A percentile compares a stretch with the other conserved stretches of the same genome.
Evolutionary conservation across 2,113 vertebrate species (phyloP).

Genomic region (Ondatra zibethicus): DNA sequence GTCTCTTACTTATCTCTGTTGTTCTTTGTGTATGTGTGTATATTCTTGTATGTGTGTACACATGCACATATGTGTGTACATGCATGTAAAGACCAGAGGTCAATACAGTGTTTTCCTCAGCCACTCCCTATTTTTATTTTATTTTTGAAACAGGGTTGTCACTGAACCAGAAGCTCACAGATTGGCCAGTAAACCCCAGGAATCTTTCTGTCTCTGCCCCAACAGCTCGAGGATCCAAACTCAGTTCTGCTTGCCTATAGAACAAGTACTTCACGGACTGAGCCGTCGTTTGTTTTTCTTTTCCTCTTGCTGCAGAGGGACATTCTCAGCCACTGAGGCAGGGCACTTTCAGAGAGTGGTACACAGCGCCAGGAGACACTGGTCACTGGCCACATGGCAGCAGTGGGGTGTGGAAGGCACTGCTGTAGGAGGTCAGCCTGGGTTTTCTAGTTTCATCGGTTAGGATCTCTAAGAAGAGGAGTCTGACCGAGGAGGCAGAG

Average conservation of each 20-base stretch:
- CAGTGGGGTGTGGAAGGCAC: slow-evolving; percentile 36
- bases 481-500: slow-evolving; percentile 7
- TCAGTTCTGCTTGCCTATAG: not conserved
- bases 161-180: not conserved
- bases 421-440: slow-evolving; percentile 58
- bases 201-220: not conserved
- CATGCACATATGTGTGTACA: not conserved
- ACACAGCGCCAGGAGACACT: not conserved
- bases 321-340: not conserved
- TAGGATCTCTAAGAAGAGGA: slow-evolving; percentile 23
- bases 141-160: not conserved
- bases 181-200: not conserved
- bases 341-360: slow-evolving; percentile 11
- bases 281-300: not conserved
- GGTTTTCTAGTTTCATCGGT: slow-evolving; percentile 51
- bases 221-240: not conserved
- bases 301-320: not conserved
- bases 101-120: not conserved
- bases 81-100: not conserved
- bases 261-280: not conserved
- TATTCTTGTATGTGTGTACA: not conserved
- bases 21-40: not conserved
- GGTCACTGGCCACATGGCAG: not conserved
- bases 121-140: not conserved
- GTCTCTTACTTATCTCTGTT: slow-evolving; percentile 1